A percentile compares a stretch with the other conserved stretches of the same genome.
phyloP scores from a whole-genome alignment of 1,140 invertebrate species.

The Drosophila athabasca region DNA sequence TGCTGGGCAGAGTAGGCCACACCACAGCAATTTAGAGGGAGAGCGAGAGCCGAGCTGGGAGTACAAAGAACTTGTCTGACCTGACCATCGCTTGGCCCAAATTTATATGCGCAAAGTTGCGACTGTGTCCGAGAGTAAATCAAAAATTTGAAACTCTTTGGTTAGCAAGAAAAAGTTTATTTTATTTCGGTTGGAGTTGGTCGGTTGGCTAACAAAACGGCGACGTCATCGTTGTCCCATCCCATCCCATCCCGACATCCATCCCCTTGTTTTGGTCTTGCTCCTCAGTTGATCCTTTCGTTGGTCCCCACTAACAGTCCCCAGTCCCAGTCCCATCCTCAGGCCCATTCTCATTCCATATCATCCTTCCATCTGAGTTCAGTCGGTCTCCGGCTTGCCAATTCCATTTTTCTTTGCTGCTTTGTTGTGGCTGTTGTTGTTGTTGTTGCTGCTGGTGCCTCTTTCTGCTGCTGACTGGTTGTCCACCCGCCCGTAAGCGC shows the following conservation, averaged over 20 bases:
- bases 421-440: constrained; percentile 25
- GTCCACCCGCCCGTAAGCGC: constrained; percentile 31
- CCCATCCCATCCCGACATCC: neutral
- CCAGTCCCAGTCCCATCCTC: too few species aligned
- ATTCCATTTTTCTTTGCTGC: constrained; percentile 10
- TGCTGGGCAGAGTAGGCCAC: too few species aligned
- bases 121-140: constrained; percentile 54
- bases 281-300: constrained; percentile 22
- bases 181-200: constrained; percentile 20
- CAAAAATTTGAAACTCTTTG: constrained; percentile 73
- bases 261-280: constrained; percentile 29
- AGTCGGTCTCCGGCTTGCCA: neutral
- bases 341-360: too few species aligned
- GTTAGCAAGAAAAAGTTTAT: constrained; percentile 59
- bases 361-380: too few species aligned
- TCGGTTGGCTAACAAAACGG: neutral
- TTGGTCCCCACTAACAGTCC: neutral
- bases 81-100: constrained; percentile 46
- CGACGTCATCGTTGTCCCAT: too few species aligned
- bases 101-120: constrained; percentile 75
- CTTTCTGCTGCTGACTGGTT: constrained; percentile 16
- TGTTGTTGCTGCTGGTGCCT: constrained; percentile 18
- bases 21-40: too few species aligned
- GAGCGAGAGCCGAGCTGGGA: too few species aligned
- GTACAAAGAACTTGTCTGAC: neutral